Evolutionary conservation across 30 jellyfish, hydroid and myxozoan genomes (phyloP).

Genomic region (Pelagia noctiluca): DNA sequence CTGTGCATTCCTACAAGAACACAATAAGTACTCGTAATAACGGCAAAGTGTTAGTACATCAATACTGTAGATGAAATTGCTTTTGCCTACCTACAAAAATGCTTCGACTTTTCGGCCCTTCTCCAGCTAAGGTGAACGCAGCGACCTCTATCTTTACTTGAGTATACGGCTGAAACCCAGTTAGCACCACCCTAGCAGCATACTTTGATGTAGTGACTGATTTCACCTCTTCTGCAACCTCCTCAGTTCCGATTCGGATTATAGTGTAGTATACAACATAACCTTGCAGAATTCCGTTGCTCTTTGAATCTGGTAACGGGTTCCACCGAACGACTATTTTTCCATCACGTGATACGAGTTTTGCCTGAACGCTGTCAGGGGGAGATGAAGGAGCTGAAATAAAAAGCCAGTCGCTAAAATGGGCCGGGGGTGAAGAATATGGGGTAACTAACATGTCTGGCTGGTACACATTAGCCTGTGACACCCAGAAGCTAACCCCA

Average conservation of each 20-base stretch:
- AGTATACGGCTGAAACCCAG: constrained; percentile 27
- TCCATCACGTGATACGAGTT: constrained; percentile 8
- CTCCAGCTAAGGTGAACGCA: constrained; percentile 62
- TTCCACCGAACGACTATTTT: constrained; percentile 37
- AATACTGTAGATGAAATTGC: too few species aligned
- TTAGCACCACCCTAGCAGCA: not conserved
- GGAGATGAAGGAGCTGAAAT: constrained; percentile 34
- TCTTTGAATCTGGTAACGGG: not conserved
- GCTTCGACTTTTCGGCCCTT: constrained; percentile 66
- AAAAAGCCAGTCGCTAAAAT: too few species aligned
- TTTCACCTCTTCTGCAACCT: not conserved
- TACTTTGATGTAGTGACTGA: not conserved
- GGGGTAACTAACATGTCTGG: too few species aligned
- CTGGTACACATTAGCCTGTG: too few species aligned
- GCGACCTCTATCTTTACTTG: constrained; percentile 34
- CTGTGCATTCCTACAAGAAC: too few species aligned
- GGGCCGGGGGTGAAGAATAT: too few species aligned
- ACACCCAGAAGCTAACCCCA: too few species aligned
- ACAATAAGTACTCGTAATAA: too few species aligned
- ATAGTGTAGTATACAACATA: constrained; percentile 33
- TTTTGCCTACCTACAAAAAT: constrained; percentile 59
- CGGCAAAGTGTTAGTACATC: not conserved
- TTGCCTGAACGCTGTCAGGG: constrained; percentile 12
- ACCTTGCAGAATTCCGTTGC: constrained; percentile 39
- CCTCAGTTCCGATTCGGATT: not conserved